Evolutionary conservation across 2,113 vertebrate genomes (phyloP).

Genomic region (Erythrocebus patas): DNA sequence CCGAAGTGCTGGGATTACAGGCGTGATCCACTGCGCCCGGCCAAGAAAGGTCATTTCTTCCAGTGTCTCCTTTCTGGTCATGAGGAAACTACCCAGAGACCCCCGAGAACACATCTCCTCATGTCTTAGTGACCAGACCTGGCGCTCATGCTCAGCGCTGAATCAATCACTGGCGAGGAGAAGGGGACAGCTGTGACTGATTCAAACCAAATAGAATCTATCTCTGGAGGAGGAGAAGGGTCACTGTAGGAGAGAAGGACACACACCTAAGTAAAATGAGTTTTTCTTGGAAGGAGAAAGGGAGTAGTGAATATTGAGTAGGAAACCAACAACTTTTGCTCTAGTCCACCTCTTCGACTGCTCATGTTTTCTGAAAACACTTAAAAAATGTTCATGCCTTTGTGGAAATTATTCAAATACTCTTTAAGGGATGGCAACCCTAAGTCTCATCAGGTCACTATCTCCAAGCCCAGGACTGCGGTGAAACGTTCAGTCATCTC

Average conservation of each 20-base stretch:
- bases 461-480: not conserved
- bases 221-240: not conserved
- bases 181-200: not conserved
- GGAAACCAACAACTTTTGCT: not conserved
- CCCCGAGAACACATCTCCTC: not conserved
- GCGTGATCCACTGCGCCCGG: no score
- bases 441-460: not conserved
- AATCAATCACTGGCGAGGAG: not conserved
- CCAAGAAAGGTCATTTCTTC: not conserved
- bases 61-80: not conserved
- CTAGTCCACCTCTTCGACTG: not conserved
- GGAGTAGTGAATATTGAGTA: not conserved
- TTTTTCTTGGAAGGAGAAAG: not conserved
- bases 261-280: not conserved
- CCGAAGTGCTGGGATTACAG: no score
- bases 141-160: not conserved
- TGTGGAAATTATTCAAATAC: not conserved
- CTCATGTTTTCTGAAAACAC: not conserved
- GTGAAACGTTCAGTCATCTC: not conserved
- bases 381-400: not conserved
- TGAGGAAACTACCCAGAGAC: not conserved
- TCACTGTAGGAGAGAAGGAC: not conserved
- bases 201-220: not conserved
- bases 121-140: not conserved
- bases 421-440: not conserved